phyloP scores from a whole-genome alignment of 1,140 invertebrate genomes.

The Drosophila murphyi region DNA sequence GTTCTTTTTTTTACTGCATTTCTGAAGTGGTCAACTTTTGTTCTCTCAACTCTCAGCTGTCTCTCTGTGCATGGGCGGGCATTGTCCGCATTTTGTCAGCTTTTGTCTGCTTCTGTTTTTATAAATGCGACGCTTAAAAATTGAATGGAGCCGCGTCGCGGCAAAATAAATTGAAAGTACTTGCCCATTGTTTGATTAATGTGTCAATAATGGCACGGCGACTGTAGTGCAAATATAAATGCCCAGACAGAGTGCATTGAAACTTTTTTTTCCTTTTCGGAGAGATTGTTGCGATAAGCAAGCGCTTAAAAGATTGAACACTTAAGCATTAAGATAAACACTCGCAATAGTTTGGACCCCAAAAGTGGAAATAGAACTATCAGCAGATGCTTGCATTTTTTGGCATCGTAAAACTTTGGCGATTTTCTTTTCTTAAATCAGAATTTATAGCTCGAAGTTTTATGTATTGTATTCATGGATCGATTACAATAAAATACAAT shows the following conservation, averaged over 20 bases:
- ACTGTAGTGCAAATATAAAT: slow-evolving; percentile 32
- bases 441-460: too few relatives aligned
- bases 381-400: background rate
- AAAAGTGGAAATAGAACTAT: background rate
- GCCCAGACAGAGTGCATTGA: slow-evolving; percentile 9
- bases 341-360: background rate
- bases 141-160: slow-evolving; percentile 48
- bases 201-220: slow-evolving; percentile 73
- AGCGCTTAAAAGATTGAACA: slow-evolving; percentile 18
- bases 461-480: too few relatives aligned
- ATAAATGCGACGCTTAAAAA: slow-evolving; percentile 63
- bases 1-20: slow-evolving; percentile 24
- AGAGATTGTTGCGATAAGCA: background rate
- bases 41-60: background rate
- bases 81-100: slow-evolving; percentile 40
- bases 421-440: background rate
- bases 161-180: slow-evolving; percentile 80
- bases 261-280: background rate
- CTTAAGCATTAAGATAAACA: background rate
- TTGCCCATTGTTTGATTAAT: slow-evolving; percentile 81
- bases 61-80: background rate
- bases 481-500: too few relatives aligned
- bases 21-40: slow-evolving; percentile 40
- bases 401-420: background rate
- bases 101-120: slow-evolving; percentile 18